These are phyloP conservation scores for Exephanes ischioxanthus DNA, from an alignment of 2,888 invertebrate species.

Conservation along the genomic window DNA sequence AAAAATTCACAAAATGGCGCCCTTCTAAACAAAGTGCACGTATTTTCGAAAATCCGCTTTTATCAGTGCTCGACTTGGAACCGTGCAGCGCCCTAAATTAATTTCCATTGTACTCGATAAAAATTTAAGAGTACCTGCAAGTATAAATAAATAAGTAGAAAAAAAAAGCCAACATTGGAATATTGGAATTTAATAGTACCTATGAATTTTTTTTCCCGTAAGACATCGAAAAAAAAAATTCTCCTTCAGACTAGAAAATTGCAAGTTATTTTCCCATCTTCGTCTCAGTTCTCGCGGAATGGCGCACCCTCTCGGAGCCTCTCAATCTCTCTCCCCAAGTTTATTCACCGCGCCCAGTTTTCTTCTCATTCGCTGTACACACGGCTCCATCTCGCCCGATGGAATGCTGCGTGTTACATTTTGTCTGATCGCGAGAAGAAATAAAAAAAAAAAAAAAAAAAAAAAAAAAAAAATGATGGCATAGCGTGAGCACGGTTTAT, in stretches of 20 bases:
- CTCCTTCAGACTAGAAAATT: background rate
- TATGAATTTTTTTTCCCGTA: background rate
- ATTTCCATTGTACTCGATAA: too few relatives aligned
- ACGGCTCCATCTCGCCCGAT: background rate
- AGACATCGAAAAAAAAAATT: background rate
- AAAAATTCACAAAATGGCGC: too few relatives aligned
- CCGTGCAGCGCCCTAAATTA: too few relatives aligned
- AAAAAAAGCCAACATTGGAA: too few relatives aligned
- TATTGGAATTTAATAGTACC: too few relatives aligned
- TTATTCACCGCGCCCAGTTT: constrained; percentile 36
- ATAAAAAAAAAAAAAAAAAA: too few relatives aligned
- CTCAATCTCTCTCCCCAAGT: constrained; percentile 6
- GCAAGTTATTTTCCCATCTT: background rate
- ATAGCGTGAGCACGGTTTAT: constrained; percentile 40
- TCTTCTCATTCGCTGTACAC: background rate
- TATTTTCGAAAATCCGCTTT: too few relatives aligned
- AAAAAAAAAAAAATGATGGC: background rate
- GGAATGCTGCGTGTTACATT: constrained; percentile 25
- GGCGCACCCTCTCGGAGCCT: constrained; percentile 6
- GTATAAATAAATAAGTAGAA: too few relatives aligned
- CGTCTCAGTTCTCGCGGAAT: background rate
- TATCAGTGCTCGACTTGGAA: too few relatives aligned
- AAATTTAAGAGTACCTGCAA: too few relatives aligned
- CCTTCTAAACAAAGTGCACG: too few relatives aligned
- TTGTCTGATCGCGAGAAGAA: constrained; percentile 2